Evolutionary conservation across 2,888 invertebrate species (phyloP).

Genomic region (Epinotia brunnichana): DNA sequence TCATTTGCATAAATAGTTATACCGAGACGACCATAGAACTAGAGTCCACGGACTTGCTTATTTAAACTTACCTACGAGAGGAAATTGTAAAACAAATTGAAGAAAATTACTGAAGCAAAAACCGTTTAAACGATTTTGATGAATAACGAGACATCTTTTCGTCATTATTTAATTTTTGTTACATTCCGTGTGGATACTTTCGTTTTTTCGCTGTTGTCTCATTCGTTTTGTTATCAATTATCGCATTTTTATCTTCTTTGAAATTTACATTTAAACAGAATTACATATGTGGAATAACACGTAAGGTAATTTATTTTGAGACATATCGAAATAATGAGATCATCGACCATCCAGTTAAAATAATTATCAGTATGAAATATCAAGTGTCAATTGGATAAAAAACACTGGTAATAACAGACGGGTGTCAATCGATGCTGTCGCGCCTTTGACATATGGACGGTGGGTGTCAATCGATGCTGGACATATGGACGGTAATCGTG

Average conservation of each 20-base stretch:
- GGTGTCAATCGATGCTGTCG: constrained; percentile 30
- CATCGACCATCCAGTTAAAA: constrained; percentile 2
- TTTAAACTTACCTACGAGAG: background rate
- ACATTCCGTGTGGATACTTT: no score
- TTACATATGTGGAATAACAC: no score
- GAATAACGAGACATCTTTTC: no score
- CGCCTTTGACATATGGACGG: constrained; percentile 19
- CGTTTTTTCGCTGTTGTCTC: no score
- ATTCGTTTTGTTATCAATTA: no score
- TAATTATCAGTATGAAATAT: constrained; percentile 1
- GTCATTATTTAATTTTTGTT: no score
- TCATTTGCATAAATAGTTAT: constrained; percentile 21
- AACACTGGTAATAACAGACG: constrained; percentile 12
- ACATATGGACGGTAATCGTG: constrained; percentile 34
- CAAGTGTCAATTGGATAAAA: constrained; percentile 7
- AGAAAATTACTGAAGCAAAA: background rate
- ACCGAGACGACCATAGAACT: background rate
- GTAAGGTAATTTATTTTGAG: no score
- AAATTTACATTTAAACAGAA: no score
- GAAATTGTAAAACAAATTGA: background rate
- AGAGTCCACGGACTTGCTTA: background rate
- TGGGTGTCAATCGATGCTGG: constrained; percentile 31
- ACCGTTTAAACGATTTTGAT: no score
- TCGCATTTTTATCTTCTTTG: no score
- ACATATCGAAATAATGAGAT: background rate